Evolutionary conservation across 2,797 vertebrate genomes (phyloP).

Genomic region (Ceyx erithaca): DNA sequence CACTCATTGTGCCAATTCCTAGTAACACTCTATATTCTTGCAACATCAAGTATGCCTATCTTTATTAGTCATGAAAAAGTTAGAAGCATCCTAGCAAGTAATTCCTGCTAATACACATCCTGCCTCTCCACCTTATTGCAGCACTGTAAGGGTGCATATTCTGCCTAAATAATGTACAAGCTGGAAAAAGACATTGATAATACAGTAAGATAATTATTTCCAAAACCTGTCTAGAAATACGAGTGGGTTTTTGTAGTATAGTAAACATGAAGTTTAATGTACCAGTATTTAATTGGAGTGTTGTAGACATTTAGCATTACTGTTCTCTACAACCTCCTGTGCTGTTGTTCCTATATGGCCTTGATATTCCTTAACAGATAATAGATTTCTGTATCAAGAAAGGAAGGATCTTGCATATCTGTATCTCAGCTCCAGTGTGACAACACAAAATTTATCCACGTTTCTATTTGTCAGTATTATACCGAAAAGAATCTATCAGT

Average conservation of each 20-base stretch:
- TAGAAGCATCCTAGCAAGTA: constrained; percentile 47
- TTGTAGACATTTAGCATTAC: neutral
- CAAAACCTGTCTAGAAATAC: neutral
- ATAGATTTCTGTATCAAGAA: neutral
- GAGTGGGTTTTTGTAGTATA: rapidly evolving
- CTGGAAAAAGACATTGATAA: neutral
- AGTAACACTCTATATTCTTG: constrained; percentile 41
- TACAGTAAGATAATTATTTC: neutral
- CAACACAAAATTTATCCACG: neutral
- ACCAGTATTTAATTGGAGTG: neutral
- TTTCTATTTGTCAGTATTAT: neutral
- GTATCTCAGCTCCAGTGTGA: neutral
- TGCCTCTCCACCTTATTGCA: neutral
- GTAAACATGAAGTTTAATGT: neutral
- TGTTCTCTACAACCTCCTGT: neutral
- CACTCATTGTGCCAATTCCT: constrained; percentile 36
- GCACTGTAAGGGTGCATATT: neutral
- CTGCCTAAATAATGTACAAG: neutral
- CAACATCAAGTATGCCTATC: constrained; percentile 50
- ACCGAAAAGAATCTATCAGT: neutral
- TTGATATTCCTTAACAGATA: neutral
- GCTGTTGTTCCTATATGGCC: neutral
- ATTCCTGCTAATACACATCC: neutral
- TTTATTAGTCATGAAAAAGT: constrained; percentile 49
- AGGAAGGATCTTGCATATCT: neutral